A percentile compares a stretch with the other conserved stretches of the same genome.
phyloP scores from a whole-genome alignment of 2,888 invertebrate genomes.

The Drosophila ezoana region DNA sequence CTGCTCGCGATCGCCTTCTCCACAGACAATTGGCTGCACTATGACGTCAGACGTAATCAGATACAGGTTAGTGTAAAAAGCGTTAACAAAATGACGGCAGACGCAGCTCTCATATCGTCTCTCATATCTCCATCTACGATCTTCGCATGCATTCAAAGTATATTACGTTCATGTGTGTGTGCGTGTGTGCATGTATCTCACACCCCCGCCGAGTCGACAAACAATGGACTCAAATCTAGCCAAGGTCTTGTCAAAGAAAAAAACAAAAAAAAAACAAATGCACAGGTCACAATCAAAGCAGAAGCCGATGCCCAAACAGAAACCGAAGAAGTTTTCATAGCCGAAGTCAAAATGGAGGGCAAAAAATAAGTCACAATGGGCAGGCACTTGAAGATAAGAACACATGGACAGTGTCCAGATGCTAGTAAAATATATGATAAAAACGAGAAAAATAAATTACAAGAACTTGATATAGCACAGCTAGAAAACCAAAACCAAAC shows the following conservation, averaged over 20 bases:
- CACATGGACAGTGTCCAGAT: conserved; percentile 8
- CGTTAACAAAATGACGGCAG: conserved; percentile 38
- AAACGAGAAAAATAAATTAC: background rate
- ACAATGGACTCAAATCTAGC: conserved; percentile 39
- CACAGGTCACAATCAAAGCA: conserved; percentile 28
- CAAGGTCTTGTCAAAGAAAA: conserved; percentile 48
- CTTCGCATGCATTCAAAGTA: conserved; percentile 23
- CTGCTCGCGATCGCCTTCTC: conserved; percentile 97
- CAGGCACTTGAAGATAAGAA: conserved; percentile 11
- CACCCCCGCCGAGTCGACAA: conserved; percentile 31
- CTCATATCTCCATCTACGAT: conserved; percentile 18
- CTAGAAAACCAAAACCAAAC: background rate
- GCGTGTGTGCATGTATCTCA: conserved; percentile 10
- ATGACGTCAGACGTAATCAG: conserved; percentile 94
- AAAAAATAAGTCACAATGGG: conserved; percentile 34
- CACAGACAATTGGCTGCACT: conserved; percentile 98
- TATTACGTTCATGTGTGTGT: conserved; percentile 3
- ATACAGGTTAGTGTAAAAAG: conserved; percentile 89
- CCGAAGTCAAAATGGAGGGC: conserved; percentile 32
- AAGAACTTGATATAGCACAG: conserved; percentile 3
- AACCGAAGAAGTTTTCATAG: conserved; percentile 10
- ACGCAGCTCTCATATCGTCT: conserved; percentile 23
- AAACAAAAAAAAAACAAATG: background rate
- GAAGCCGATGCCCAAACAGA: conserved; percentile 20
- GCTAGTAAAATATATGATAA: background rate